Percentiles rank a stretch among this genome's conserved stretches.
These are phyloP conservation scores for Malthinus seriepunctatus DNA, from an alignment of 2,888 invertebrate genomes.

Conservation along the genomic window DNA sequence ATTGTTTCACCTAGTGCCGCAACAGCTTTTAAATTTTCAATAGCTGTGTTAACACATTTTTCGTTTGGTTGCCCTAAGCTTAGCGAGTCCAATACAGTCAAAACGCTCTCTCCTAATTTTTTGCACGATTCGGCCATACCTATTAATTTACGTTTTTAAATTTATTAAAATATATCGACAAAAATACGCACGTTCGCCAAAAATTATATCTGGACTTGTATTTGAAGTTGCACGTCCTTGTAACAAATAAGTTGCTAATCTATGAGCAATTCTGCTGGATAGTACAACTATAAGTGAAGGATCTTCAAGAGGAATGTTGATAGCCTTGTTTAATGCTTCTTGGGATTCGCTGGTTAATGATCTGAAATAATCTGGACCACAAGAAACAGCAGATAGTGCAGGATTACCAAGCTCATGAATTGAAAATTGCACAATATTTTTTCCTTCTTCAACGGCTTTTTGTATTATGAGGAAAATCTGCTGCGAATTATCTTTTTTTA, in stretches of 20 bases:
- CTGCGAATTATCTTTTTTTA: constrained; percentile 40
- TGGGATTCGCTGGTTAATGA: constrained; percentile 52
- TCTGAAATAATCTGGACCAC: constrained; percentile 65
- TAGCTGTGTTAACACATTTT: constrained; percentile 50
- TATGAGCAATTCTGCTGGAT: constrained; percentile 61
- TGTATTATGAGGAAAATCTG: constrained; percentile 41
- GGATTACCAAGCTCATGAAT: constrained; percentile 69
- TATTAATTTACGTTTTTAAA: constrained; percentile 41
- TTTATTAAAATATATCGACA: not conserved
- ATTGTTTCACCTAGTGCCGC: constrained; percentile 58
- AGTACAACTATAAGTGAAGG: constrained; percentile 50
- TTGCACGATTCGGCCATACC: constrained; percentile 66
- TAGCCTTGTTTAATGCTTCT: constrained; percentile 49
- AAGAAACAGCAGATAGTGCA: constrained; percentile 65
- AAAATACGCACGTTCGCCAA: constrained; percentile 63
- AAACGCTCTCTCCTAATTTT: constrained; percentile 59
- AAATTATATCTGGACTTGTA: constrained; percentile 69
- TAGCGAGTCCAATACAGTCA: constrained; percentile 57
- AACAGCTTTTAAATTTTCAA: constrained; percentile 55
- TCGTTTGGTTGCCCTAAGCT: constrained; percentile 49
- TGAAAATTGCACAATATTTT: constrained; percentile 47
- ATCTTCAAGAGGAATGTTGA: constrained; percentile 35
- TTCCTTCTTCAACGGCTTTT: constrained; percentile 47
- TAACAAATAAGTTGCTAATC: constrained; percentile 64
- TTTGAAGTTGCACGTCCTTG: constrained; percentile 80